Conservation (phyloP, 1,140 invertebrate species). For the Mactra quadrangularis region DNA sequence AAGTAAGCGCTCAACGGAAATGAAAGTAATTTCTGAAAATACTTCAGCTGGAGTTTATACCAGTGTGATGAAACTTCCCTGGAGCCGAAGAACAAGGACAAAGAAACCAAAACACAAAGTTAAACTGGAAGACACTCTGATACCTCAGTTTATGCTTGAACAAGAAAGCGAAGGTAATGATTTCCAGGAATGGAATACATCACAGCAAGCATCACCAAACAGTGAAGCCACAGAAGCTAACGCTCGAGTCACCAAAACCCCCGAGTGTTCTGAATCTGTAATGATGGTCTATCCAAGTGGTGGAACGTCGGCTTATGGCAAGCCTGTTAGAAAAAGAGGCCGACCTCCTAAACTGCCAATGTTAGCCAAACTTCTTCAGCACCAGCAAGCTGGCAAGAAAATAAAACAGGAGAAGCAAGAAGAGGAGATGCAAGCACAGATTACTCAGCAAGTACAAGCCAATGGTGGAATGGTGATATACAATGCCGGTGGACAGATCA, state of each 20-base stretch:
- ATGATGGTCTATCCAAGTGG: constrained; percentile 77
- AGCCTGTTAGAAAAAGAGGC: constrained; percentile 72
- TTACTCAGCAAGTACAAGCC: constrained; percentile 30
- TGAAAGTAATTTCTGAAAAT: constrained; percentile 79
- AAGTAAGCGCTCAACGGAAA: constrained; percentile 66
- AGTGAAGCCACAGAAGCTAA: constrained; percentile 3
- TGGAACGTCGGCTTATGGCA: constrained; percentile 62
- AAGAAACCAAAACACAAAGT: constrained; percentile 56
- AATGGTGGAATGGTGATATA: constrained; percentile 35
- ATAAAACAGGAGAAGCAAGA: constrained; percentile 19
- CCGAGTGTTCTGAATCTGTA: constrained; percentile 64
- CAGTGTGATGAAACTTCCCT: constrained; percentile 79
- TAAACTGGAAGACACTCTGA: constrained; percentile 44
- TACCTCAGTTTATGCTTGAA: constrained; percentile 54
- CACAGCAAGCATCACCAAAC: constrained; percentile 11
- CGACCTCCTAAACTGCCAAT: constrained; percentile 77
- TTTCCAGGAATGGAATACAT: constrained; percentile 28
- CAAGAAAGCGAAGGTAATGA: constrained; percentile 21
- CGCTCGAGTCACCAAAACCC: constrained; percentile 1
- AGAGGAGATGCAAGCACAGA: constrained; percentile 23
- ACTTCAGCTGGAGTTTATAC: constrained; percentile 78
- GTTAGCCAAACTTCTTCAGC: constrained; percentile 68
- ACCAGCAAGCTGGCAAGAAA: constrained; percentile 61
- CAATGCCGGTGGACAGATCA: constrained; percentile 36
- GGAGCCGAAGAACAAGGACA: constrained; percentile 74